These are phyloP conservation scores for Ianthella basta DNA, from an alignment of 37 sponge, comb jelly and placozoan genomes.

Conservation along the genomic window DNA sequence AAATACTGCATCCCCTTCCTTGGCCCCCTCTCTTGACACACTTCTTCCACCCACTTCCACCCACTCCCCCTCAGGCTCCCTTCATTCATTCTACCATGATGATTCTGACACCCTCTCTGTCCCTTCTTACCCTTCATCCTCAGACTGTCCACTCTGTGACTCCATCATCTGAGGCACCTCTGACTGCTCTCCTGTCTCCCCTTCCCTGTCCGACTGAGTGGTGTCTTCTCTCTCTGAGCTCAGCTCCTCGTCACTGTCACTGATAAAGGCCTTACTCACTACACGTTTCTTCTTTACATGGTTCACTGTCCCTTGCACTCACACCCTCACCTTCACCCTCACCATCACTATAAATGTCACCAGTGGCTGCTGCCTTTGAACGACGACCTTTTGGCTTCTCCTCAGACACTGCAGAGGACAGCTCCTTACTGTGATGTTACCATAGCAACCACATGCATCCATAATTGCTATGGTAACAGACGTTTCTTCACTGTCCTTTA, in stretches of 20 bases:
- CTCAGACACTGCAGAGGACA: neutral
- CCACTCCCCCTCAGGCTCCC: too few species aligned
- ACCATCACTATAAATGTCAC: slow-evolving; percentile 78
- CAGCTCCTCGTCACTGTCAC: slow-evolving; percentile 58
- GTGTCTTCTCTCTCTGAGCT: neutral
- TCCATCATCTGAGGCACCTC: too few species aligned
- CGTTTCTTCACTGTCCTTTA: neutral
- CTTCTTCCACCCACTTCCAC: too few species aligned
- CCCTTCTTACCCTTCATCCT: too few species aligned
- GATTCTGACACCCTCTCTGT: neutral
- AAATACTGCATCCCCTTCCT: too few species aligned
- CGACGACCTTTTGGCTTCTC: neutral
- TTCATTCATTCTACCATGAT: too few species aligned
- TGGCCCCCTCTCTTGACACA: too few species aligned
- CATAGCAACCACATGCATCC: neutral
- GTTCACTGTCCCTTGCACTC: neutral
- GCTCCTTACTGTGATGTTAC: neutral
- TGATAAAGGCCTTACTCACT: slow-evolving; percentile 73
- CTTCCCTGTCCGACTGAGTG: neutral
- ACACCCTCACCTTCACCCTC: slow-evolving; percentile 36
- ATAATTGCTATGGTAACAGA: neutral
- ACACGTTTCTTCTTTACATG: slow-evolving; percentile 49
- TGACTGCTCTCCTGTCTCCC: too few species aligned
- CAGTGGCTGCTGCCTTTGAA: slow-evolving; percentile 12
- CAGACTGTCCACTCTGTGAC: too few species aligned